Base-by-base conservation (phyloP, 2,797 vertebrate genomes). In the Miichthys miiuy region DNA sequence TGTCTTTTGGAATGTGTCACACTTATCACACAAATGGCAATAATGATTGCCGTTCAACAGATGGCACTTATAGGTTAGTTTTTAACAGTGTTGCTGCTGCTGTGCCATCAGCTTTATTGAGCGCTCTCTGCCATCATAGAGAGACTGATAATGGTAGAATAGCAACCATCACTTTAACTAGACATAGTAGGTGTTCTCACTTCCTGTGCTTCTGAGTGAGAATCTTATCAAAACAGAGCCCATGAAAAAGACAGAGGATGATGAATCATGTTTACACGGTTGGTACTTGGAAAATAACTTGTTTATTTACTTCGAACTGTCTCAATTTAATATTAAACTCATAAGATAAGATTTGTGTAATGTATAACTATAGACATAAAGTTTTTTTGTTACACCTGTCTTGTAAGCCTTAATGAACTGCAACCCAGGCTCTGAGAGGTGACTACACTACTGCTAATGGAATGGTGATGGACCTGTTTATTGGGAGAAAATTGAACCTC, bases 401-500 rank as follows among this genome's bases (percentile, higher is more conserved):
- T 76, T 63, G 27, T 71, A 48, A 58, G 72, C 68, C 55, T 47
- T 69, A 80, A 88, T 76, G 25, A 83, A 86, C 13, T 82, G 58
- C 58, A 75, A 12, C 68, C 57, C 66, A 41, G 62, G 69, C 65
- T 79, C 52, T 11, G 17, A 60, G 74, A 87, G 82, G 86, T 86
- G 83, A 82, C 79, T 80, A 50, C 64, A 66, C 72, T n/a, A 4
- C 74, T 52, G 41, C 68, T 83, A 86, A 92, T 87, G 75, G 57
- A 68, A 72, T 71, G 73, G 56, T 84, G 87, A 92, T 89, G 76
- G 77, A 72, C 78, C 64, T 88, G 75, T 91, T 91, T 88, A 83
- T 88, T 87, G 72, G 74, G 51, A 88, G 75, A 80, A 87, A 88
- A 93, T 81, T 87, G 70, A 87, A 87, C 73, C 81, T 77, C 67